A percentile compares a stretch with the other conserved stretches of the same genome.
Conservation (phyloP, 1,140 invertebrate genomes). For the Drosophila parvula region DNA sequence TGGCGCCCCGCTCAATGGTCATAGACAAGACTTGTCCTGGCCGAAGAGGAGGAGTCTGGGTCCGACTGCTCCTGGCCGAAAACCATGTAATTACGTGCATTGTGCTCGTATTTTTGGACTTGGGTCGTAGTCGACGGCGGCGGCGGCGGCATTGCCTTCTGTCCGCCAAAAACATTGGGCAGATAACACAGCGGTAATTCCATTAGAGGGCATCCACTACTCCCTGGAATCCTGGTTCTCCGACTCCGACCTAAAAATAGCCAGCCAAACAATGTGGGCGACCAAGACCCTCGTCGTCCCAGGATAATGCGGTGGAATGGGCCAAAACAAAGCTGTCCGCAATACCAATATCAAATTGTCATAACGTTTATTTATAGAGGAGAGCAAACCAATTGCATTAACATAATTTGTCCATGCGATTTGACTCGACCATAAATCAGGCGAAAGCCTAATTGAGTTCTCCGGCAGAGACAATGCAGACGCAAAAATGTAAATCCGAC, state of each 20-base stretch:
- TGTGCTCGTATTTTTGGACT: slow-evolving; percentile 46
- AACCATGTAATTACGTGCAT: slow-evolving; percentile 64
- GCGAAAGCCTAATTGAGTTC: slow-evolving; percentile 64
- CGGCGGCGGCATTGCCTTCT: slow-evolving; percentile 23
- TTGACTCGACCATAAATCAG: slow-evolving; percentile 51
- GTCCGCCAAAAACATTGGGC: slow-evolving; percentile 64
- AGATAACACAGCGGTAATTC: slow-evolving; percentile 71
- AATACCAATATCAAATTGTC: slow-evolving; percentile 78
- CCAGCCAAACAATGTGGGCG: slow-evolving; percentile 26
- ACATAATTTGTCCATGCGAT: slow-evolving; percentile 63
- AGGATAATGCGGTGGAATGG: neutral
- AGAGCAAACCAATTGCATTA: slow-evolving; percentile 66
- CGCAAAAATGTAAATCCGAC: slow-evolving; percentile 9
- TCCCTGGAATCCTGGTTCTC: slow-evolving; percentile 22
- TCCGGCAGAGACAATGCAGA: slow-evolving; percentile 29
- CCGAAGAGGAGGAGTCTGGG: slow-evolving; percentile 13
- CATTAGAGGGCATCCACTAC: slow-evolving; percentile 57
- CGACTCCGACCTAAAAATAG: slow-evolving; percentile 42
- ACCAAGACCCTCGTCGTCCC: slow-evolving; percentile 6
- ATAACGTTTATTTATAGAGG: slow-evolving; percentile 75
- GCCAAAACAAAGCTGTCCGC: slow-evolving; percentile 38
- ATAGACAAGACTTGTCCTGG: slow-evolving; percentile 49
- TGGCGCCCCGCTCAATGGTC: slow-evolving; percentile 52
- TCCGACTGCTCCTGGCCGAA: slow-evolving; percentile 29
- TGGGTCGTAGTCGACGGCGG: slow-evolving; percentile 45